Base-by-base conservation (phyloP, 2,113 vertebrate species). In the Ameiurus melas region DNA sequence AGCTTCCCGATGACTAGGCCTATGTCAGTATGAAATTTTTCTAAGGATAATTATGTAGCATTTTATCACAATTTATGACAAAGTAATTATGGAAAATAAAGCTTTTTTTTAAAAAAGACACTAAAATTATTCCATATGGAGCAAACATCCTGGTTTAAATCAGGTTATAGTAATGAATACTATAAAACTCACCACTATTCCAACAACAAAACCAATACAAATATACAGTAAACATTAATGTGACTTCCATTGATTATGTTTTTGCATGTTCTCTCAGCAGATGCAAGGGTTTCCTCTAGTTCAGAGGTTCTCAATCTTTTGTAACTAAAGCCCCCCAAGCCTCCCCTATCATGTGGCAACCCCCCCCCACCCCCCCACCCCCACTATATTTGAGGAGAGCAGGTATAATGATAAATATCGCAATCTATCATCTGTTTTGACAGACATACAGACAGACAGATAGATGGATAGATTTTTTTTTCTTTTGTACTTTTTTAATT, bases 1-100 rank as follows among this genome's bases (percentile, higher is more conserved):
- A 64, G 53, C 70, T 62, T 73, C 43, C 68, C 80, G 86, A 51
- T 89, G 39, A 87, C 62, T 78, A 27, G 71, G 36, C 3, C 43
- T 75, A 43, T 75, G 71, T 47, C 73, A 77, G 22, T 51, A 43
- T 22, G 71, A 6, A 33, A 5, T 25, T 12, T 75, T 12, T 75
- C 22, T 25, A 75, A 43, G 5, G 13, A 79, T n/a, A 79, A n/a
- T 22, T 75, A 43, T 20, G 9, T 13, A 20, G 19, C 70, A 19
- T 79, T 79, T 79, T 19, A 12, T 30, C 53, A 80, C 25, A 53
- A n/a, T 17, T 30, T 30, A 19, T 53, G 47, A 10, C 51, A 53
- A 55, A 17, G 19, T 9, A n/a, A 55, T 80, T 55, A 30, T 19
- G 39, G 20, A 20, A 77, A 43, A 43, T 43, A 75, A 75, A 75